Base-by-base conservation (phyloP, 2,888 invertebrate genomes). In the Bombylius major region DNA sequence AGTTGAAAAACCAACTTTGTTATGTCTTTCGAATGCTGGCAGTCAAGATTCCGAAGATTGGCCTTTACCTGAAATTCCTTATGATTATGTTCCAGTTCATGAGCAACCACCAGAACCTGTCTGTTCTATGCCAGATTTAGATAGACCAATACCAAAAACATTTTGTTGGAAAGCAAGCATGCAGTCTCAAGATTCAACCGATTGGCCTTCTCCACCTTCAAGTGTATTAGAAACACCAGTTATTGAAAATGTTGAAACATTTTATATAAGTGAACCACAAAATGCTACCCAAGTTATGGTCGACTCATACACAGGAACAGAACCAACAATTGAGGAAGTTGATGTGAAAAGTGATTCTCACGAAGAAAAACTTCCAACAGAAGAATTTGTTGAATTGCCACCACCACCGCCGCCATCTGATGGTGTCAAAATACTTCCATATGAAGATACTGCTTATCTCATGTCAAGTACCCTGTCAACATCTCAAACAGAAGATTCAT, bases 141-240 rank as follows among this genome's bases (percentile, higher is more conserved):
- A 73, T 60, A 70, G 70, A 45, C 70, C 72, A 1, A 68, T 71
- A 12, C 73, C 75, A 5, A 75, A 73, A 58, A 67, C 70, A 0
- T 55, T 55, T 50, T 50, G 50, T 36, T 55, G 55, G 55, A 55
- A 70, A 70, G 45, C 70, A 70, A 2, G 69, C 70, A 23, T 71
- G 73, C 72, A 72, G 62, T 80, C 80, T 12, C 86, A 86, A 68
- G 84, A 85, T 62, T 85, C 86, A 8, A 86, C 88, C 62, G 85
- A 86, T 63, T 88, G 89, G 87, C 88, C 89, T 1, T 87, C 89
- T 47, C 85, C 89, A 1, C 87, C 89, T 9, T 84, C 86, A 0
- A 82, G 82, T 58, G 77, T 84, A 31, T 77, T 84, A 56, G 87
- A 86, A 65, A 82, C 82, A 6, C 84, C 84, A 1, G 79, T 87